phyloP scores from a whole-genome alignment of 2,113 vertebrate species.

The Corvus hawaiiensis region DNA sequence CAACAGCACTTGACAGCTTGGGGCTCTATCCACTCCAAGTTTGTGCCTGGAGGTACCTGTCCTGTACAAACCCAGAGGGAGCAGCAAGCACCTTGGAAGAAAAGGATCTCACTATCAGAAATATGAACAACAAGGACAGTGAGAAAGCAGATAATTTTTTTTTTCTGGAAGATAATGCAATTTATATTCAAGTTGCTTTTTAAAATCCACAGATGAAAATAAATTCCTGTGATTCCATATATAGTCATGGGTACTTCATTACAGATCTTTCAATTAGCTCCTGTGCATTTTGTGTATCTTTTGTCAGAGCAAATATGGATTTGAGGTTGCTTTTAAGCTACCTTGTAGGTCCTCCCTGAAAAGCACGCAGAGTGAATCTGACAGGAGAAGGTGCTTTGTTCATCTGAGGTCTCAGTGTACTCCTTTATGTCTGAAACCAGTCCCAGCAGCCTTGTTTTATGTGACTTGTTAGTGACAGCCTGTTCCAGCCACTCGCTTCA shows the following conservation, averaged over 20 bases:
- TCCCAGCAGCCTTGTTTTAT: neutral
- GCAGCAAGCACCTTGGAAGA: neutral
- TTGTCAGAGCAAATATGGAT: neutral
- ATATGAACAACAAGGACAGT: neutral
- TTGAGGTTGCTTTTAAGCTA: neutral
- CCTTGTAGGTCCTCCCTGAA: neutral
- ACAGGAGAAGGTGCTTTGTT: neutral
- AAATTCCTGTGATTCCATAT: neutral
- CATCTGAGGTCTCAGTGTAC: neutral
- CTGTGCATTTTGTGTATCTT: neutral
- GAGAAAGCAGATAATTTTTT: neutral
- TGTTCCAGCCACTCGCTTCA: neutral
- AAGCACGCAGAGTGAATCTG: neutral
- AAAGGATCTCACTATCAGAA: neutral
- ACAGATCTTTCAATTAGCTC: neutral
- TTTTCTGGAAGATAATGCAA: neutral
- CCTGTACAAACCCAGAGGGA: neutral
- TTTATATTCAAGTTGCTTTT: neutral
- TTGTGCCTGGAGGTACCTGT: neutral
- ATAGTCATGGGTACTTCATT: neutral
- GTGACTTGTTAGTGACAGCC: neutral
- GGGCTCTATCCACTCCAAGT: neutral
- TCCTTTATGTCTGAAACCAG: neutral
- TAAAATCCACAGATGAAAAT: neutral
- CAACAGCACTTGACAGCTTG: neutral